Base-by-base conservation (phyloP, 2,888 invertebrate species). In the Graphium colonna region DNA sequence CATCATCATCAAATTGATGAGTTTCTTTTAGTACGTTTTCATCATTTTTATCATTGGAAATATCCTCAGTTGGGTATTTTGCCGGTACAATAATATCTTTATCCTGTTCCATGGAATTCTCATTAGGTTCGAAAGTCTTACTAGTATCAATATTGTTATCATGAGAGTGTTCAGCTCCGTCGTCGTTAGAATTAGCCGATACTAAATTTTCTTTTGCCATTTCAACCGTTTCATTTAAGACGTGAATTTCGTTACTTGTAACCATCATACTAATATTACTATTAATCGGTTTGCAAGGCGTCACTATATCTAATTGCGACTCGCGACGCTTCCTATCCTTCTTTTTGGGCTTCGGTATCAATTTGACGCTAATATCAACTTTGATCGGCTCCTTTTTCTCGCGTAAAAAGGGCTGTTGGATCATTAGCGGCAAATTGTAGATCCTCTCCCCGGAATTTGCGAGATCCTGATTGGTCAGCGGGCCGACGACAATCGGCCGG, bases 361-460 rank as follows among this genome's bases (percentile, higher is more conserved):
- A 87, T 78, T 94, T 94, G 59, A 95, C 94, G 79, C 93, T 94
- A 70, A 95, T 94, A 77, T 95, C 94, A 82, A 95, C 93, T 90
- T 94, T 94, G 65, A 95, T 93, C 50, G 94, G 94, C 82, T 92
- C 92, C 91, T 92, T 92, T 90, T 90, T 90, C 89, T 89, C 90
- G 52, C 84, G 90, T 90, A 90, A 90, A 90, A 90, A 90, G 88
- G 90, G 90, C 80, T 90, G 90, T 90, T 90, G 88, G 75, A 90
- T 90, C 83, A 87, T 89, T 65, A 90, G 79, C 59, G 90, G 90
- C 55, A 90, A 70, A 65, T 88, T 89, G 64, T 82, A 87, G 55
- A 81, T 76, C 60, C 79, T 89, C 62, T 87, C 88, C 64, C 86
- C 87, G 56, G 65, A 69, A 60, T 81, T 69, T 15, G 68, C 59